Evolutionary conservation across 2,797 vertebrate genomes (phyloP).

Genomic region (Schizothorax lantsangensis): DNA sequence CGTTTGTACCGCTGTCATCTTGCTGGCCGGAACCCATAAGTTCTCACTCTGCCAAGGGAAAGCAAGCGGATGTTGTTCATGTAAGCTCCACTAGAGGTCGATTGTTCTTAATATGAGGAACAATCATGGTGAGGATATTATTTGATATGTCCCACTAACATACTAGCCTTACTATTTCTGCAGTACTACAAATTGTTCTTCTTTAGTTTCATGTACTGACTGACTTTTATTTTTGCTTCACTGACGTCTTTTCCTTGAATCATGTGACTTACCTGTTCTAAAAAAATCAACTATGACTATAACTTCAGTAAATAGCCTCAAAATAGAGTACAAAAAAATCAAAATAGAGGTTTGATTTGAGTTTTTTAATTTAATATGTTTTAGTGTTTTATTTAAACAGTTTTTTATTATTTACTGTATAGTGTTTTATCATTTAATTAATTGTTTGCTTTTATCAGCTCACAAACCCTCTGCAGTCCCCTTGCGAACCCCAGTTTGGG

Average conservation of each 20-base stretch:
- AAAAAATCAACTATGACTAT: neutral
- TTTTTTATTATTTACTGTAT: too few species aligned
- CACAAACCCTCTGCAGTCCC: too few species aligned
- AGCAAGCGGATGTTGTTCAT: constrained; percentile 5
- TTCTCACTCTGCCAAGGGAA: constrained; percentile 63
- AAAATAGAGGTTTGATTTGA: neutral
- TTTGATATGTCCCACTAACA: neutral
- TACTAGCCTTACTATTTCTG: neutral
- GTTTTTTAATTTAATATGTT: neutral
- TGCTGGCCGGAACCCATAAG: constrained; percentile 76
- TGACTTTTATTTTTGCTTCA: neutral
- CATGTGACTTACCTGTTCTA: neutral
- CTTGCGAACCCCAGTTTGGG: too few species aligned
- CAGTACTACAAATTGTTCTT: neutral
- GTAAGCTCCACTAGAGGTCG: constrained; percentile 19
- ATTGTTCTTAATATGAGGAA: constrained; percentile 1
- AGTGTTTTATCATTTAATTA: too few species aligned
- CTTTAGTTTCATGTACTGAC: neutral
- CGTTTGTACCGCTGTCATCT: constrained; percentile 78
- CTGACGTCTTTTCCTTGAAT: neutral
- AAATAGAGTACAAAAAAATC: too few species aligned
- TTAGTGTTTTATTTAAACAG: too few species aligned
- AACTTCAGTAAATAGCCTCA: neutral
- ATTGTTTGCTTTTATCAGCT: too few species aligned
- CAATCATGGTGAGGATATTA: neutral